These are phyloP conservation scores for Ctenodactylus gundi DNA, from an alignment of 2,113 vertebrate species.

Conservation along the genomic window DNA sequence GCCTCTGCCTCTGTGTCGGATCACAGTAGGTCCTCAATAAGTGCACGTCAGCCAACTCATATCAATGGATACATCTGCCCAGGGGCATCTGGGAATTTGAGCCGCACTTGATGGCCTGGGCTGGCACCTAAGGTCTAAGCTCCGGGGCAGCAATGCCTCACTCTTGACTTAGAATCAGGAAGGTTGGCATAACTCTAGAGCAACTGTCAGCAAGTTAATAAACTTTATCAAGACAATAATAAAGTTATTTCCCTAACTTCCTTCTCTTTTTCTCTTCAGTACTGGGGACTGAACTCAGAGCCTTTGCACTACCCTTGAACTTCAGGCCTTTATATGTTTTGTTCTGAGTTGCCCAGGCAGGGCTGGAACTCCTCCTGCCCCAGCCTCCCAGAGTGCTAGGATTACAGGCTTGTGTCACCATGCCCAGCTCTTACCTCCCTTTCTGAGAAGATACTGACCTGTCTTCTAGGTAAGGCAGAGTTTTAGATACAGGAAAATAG, in stretches of 20 bases:
- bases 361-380: background rate
- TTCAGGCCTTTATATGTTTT: background rate
- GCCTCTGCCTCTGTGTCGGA: background rate
- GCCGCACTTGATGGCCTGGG: background rate
- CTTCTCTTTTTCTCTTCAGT: background rate
- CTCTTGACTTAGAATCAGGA: background rate
- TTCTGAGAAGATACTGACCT: background rate
- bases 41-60: fast-evolving
- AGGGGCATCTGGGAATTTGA: background rate
- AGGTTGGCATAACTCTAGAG: background rate
- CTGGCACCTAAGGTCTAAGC: background rate
- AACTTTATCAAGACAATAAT: background rate
- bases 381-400: background rate
- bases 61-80: fast-evolving
- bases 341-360: background rate
- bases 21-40: background rate
- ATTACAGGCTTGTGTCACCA: background rate
- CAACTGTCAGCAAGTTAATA: background rate
- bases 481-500: background rate
- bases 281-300: background rate
- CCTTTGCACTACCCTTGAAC: background rate
- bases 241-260: no score
- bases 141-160: background rate
- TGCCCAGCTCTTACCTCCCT: background rate
- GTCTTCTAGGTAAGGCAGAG: background rate